phyloP scores from a whole-genome alignment of 2,888 invertebrate species.

The Temnothorax unifasciatus region DNA sequence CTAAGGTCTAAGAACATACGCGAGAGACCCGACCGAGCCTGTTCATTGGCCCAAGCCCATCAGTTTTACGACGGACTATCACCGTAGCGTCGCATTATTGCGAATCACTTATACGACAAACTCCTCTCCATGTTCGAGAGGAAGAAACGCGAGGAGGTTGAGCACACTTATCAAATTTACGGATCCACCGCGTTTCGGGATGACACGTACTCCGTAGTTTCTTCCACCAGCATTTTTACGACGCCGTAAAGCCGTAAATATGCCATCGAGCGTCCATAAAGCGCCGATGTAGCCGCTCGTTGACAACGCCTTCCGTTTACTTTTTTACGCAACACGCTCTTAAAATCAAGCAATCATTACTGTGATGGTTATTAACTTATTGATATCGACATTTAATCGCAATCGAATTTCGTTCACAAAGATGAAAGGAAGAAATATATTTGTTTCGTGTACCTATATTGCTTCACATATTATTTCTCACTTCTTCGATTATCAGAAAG shows the following conservation, averaged over 20 bases:
- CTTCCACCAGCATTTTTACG: constrained; percentile 56
- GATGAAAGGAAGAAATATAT: neutral
- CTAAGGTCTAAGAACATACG: neutral
- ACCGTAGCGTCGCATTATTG: constrained; percentile 56
- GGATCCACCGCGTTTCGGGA: constrained; percentile 44
- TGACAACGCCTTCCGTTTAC: constrained; percentile 38
- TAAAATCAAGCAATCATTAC: constrained; percentile 28
- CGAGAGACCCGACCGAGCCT: neutral
- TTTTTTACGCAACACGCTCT: constrained; percentile 4
- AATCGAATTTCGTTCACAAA: neutral
- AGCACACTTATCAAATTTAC: constrained; percentile 65
- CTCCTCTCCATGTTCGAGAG: neutral
- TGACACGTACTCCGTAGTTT: constrained; percentile 44
- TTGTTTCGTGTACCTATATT: neutral
- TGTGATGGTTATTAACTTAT: neutral
- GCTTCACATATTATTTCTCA: constrained; percentile 3
- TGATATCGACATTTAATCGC: constrained; percentile 25
- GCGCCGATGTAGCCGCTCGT: constrained; percentile 48
- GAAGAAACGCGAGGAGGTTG: neutral
- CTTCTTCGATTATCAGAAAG: neutral
- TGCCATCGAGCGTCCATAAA: constrained; percentile 52
- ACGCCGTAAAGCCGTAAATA: constrained; percentile 51
- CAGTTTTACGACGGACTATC: constrained; percentile 24
- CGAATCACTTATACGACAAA: constrained; percentile 55
- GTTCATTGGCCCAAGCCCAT: neutral